Evolutionary conservation across 2,113 vertebrate genomes (phyloP).

Genomic region (Erpornis zantholeuca): DNA sequence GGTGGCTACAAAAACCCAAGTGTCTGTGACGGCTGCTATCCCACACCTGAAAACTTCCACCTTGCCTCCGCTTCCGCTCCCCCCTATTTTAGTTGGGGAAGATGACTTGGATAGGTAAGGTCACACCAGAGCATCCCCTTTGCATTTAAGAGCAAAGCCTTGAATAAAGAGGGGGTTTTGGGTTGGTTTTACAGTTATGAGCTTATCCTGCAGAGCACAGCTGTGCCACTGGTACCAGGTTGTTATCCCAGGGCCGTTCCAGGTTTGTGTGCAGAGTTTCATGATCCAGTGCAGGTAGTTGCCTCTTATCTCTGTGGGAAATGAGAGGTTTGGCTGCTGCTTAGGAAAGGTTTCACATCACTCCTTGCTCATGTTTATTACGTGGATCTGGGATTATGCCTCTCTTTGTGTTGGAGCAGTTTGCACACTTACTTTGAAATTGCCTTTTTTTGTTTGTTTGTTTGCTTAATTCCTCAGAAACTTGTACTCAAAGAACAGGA

Average conservation of each 20-base stretch:
- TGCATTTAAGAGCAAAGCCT: neutral
- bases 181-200: neutral
- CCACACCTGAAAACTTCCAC: slow-evolving; percentile 92
- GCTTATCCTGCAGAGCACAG: neutral
- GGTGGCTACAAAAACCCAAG: slow-evolving; percentile 76
- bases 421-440: neutral
- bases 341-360: neutral
- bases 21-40: slow-evolving; percentile 77
- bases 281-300: neutral
- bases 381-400: accelerated
- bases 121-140: neutral
- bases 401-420: neutral
- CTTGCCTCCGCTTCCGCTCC: slow-evolving; percentile 90
- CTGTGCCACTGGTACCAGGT: accelerated
- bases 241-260: accelerated
- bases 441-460: neutral
- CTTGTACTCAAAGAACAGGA: neutral
- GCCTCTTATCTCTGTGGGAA: neutral
- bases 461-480: neutral
- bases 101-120: slow-evolving; percentile 92
- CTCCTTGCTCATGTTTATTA: neutral
- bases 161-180: neutral
- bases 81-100: slow-evolving; percentile 89
- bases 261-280: neutral
- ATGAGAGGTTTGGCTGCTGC: neutral